Base-by-base conservation (phyloP, 2,888 invertebrate species). In the Zele albiditarsus region DNA sequence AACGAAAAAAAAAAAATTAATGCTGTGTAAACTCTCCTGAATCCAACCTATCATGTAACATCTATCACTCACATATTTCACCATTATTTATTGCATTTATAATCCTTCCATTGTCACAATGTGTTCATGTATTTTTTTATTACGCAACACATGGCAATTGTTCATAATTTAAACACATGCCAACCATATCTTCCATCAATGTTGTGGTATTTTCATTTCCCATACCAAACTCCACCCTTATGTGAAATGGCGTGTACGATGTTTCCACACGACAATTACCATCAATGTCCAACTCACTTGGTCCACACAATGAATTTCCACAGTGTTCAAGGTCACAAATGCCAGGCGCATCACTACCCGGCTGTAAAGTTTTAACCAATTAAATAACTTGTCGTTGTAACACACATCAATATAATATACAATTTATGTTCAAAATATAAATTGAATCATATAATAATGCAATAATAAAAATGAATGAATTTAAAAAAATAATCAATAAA, bases 321-420 rank as follows among this genome's bases (percentile, higher is more conserved):
- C 96, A 96, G 84, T 95, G 95, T 62, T 95, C 93, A 5, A 95
- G 92, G 86, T 94, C 94, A 85, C 96, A 96, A 10, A 93, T 92
- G 0, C 93, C 94, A 0, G 92, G 91, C 0, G 91, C 91, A 78
- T 90, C 88, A 76, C 91, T 91, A 1, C 91, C 91, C 2, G 92
- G 91, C 94, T 94, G 89, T 71, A 82, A 77, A 46, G 6, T 14
- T 58, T 31, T 46, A 58, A 42, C 0, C 16, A 62, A 62, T 27
- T n/a, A 63, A 63, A 63, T 38, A 33, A 63, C 20, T 31, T 20
- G 12, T 20, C 23, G 1, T n/a, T 4, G 1, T 3, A 3, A 53
- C 28, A 27, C 5, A 25, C n/a, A 27, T 27, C 14, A 4, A 20
- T 20, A 10, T 2, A n/a, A n/a, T 4, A n/a, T 8, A 53, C 2